Conservation (phyloP, 2,113 vertebrate genomes). For the Condylura cristata region DNA sequence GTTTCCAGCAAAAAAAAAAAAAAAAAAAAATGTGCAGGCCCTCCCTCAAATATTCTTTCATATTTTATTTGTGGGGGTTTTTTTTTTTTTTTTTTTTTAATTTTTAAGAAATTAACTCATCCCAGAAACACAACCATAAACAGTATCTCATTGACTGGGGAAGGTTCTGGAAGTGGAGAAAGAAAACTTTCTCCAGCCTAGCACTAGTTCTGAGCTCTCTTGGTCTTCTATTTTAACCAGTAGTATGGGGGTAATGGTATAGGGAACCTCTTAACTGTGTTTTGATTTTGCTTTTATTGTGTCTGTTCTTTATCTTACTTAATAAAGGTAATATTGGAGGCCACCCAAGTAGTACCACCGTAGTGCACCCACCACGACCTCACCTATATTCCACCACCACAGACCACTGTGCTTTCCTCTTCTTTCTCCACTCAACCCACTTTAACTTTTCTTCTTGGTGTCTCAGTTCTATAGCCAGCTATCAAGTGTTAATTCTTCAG, state of each 20-base stretch:
- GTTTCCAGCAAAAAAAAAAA: neutral
- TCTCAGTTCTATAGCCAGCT: too few species aligned
- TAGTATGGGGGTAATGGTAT: neutral
- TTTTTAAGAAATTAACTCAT: neutral
- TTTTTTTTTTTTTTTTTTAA: neutral
- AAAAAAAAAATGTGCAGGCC: neutral
- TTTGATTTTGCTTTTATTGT: neutral
- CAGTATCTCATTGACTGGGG: neutral
- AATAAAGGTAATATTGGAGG: too few species aligned
- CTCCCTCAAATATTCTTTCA: slow-evolving; percentile 12
- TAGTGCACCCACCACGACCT: too few species aligned
- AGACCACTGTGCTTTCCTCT: too few species aligned
- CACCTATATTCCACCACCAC: too few species aligned
- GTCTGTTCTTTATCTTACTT: too few species aligned
- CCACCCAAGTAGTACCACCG: too few species aligned
- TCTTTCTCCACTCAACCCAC: too few species aligned
- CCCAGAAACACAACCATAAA: neutral
- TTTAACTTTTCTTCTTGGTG: too few species aligned
- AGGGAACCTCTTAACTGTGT: neutral
- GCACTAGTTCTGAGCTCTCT: neutral
- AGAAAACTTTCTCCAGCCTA: neutral
- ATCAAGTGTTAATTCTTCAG: too few species aligned
- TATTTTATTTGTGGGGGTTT: too few species aligned
- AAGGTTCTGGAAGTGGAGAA: neutral
- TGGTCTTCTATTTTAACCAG: neutral